Conservation (phyloP, 1,140 invertebrate genomes). For the Drosophila nigrodunni region DNA sequence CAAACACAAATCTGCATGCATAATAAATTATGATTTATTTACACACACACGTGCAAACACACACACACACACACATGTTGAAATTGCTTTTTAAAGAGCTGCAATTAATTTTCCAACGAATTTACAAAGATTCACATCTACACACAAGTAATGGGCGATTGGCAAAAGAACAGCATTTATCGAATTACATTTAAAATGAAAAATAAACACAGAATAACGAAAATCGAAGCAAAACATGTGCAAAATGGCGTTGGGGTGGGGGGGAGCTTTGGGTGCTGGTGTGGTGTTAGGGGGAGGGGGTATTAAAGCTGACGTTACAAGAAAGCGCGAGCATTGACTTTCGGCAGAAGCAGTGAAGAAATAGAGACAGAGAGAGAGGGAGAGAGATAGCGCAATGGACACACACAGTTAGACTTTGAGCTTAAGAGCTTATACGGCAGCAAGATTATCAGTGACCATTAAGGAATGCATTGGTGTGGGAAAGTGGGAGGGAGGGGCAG, state of each 20-base stretch:
- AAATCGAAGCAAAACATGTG: background rate
- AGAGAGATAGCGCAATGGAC: background rate
- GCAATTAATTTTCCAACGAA: conserved; percentile 71
- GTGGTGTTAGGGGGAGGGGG: too few species aligned
- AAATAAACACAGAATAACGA: conserved; percentile 4
- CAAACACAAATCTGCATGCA: conserved; percentile 48
- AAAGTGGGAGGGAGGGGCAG: background rate
- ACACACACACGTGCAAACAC: background rate
- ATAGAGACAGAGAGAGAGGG: background rate
- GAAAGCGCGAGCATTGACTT: conserved; percentile 50
- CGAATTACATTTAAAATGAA: conserved; percentile 62
- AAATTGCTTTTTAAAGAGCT: conserved; percentile 62
- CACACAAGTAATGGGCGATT: conserved; percentile 28
- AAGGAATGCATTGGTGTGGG: background rate
- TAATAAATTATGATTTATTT: conserved; percentile 73
- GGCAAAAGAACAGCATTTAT: conserved; percentile 45
- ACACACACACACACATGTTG: conserved; percentile 19
- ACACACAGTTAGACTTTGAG: conserved; percentile 1
- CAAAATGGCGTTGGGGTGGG: background rate
- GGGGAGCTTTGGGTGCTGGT: background rate
- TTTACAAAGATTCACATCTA: conserved; percentile 25
- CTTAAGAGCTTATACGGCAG: conserved; percentile 32
- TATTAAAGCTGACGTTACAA: conserved; percentile 46
- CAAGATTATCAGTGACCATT: conserved; percentile 38
- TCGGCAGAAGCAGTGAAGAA: conserved; percentile 1